Evolutionary conservation across 2,797 vertebrate species (phyloP).

Genomic region (Thunnus albacares): DNA sequence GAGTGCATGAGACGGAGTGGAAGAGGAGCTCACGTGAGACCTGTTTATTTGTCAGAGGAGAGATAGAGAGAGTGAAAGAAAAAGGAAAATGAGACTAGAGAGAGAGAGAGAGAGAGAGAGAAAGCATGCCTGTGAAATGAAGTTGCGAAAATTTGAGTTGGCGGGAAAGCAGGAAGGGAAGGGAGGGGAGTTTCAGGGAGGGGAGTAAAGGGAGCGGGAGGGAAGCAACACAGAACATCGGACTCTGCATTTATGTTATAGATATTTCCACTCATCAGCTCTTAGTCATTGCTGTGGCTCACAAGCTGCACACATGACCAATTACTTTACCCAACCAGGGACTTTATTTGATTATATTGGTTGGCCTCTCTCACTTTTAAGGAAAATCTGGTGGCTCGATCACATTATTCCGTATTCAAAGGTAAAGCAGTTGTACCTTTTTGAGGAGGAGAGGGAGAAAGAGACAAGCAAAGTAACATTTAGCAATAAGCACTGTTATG

Average conservation of each 20-base stretch:
- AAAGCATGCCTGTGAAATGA: slow-evolving; percentile 50
- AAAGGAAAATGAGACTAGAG: slow-evolving; percentile 22
- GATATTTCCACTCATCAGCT: slow-evolving; percentile 79
- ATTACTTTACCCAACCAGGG: slow-evolving; percentile 56
- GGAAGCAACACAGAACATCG: slow-evolving; percentile 29
- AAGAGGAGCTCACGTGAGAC: slow-evolving; percentile 76
- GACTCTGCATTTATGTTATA: slow-evolving; percentile 57
- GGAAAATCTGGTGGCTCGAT: slow-evolving; percentile 58
- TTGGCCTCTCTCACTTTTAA: slow-evolving; percentile 51
- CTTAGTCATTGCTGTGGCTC: slow-evolving; percentile 72
- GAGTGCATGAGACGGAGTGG: slow-evolving; percentile 41
- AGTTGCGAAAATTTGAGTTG: slow-evolving; percentile 67
- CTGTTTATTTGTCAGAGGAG: slow-evolving; percentile 71
- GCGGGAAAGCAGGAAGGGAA: slow-evolving; percentile 67
- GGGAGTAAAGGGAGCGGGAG: slow-evolving; percentile 19
- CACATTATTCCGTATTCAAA: slow-evolving; percentile 53
- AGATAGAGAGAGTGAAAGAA: slow-evolving; percentile 46
- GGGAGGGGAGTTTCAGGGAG: slow-evolving; percentile 31
- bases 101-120: slow-evolving; percentile 3
- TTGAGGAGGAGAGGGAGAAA: slow-evolving; percentile 9
- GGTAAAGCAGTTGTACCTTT: slow-evolving; percentile 41
- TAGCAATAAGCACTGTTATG: neutral
- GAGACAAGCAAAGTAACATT: neutral
- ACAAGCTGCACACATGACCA: slow-evolving; percentile 44
- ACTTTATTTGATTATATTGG: slow-evolving; percentile 60